phyloP scores from a whole-genome alignment of 2,888 invertebrate genomes.

The Cheilosia scutellata region DNA sequence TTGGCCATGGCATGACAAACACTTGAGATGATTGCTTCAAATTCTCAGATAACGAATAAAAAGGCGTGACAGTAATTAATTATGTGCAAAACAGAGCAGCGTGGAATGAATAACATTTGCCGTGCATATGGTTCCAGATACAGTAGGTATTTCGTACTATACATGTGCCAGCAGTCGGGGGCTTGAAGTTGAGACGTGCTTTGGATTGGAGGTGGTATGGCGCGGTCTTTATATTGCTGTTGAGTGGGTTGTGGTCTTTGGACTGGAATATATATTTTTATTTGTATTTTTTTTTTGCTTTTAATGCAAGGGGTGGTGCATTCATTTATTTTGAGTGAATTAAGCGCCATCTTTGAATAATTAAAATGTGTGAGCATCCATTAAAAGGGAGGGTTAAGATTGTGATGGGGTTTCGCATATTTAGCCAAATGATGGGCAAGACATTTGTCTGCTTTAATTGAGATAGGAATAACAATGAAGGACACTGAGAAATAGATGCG shows the following conservation, averaged over 20 bases:
- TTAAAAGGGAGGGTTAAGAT: slow-evolving; percentile 23
- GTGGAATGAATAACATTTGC: slow-evolving; percentile 74
- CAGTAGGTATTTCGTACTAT: neutral
- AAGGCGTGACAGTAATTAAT: slow-evolving; percentile 85
- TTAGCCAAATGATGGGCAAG: neutral
- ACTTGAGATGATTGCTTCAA: slow-evolving; percentile 83
- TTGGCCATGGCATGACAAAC: slow-evolving; percentile 77
- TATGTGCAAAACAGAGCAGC: slow-evolving; percentile 79
- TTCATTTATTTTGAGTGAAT: slow-evolving; percentile 68
- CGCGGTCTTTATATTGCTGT: slow-evolving; percentile 15
- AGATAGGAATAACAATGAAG: neutral
- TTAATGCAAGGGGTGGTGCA: slow-evolving; percentile 71
- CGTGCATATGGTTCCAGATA: slow-evolving; percentile 66
- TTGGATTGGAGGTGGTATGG: slow-evolving; percentile 14
- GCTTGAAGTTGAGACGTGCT: slow-evolving; percentile 38
- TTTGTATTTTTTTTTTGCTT: slow-evolving; percentile 17
- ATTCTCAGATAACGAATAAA: slow-evolving; percentile 80
- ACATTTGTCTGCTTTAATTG: neutral
- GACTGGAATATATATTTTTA: slow-evolving; percentile 29
- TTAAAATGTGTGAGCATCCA: slow-evolving; percentile 55
- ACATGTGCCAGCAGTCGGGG: slow-evolving; percentile 9
- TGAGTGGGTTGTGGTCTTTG: slow-evolving; percentile 66
- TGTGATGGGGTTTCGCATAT: neutral
- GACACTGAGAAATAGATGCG: neutral
- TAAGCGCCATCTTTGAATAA: slow-evolving; percentile 75